Percentiles rank a stretch among this genome's conserved stretches.
These are phyloP conservation scores for Kryptolebias ocellatus DNA, from an alignment of 2,797 vertebrate species.

Conservation along the genomic window DNA sequence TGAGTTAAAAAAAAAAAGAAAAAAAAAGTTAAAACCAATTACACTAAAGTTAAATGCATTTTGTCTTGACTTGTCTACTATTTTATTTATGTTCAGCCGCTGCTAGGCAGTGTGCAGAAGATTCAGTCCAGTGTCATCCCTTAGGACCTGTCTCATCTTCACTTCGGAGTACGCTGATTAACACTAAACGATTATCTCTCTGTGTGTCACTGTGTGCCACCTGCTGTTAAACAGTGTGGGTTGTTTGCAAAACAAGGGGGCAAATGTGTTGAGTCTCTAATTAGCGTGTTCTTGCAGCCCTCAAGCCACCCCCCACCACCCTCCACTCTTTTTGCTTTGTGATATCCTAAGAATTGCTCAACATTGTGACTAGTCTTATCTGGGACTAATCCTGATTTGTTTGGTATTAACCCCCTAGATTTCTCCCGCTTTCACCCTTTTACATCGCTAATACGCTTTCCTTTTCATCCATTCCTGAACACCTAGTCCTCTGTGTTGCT, in stretches of 20 bases:
- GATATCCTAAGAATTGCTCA: conserved; percentile 70
- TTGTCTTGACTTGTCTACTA: conserved; percentile 66
- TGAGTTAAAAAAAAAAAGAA: no score
- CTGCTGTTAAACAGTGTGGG: conserved; percentile 65
- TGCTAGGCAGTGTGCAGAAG: conserved; percentile 32
- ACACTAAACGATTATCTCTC: conserved; percentile 60
- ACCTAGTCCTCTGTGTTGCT: conserved; percentile 20
- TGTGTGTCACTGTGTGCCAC: conserved; percentile 64
- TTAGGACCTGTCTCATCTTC: conserved; percentile 38
- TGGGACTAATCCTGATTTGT: conserved; percentile 76
- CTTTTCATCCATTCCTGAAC: conserved; percentile 37
- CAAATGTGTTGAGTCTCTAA: conserved; percentile 71
- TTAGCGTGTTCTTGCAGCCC: conserved; percentile 65
- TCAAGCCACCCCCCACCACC: conserved; percentile 58
- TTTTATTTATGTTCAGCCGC: conserved; percentile 58
- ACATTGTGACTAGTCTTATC: conserved; percentile 80
- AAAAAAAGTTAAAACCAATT: conserved; percentile 52
- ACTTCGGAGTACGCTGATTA: conserved; percentile 47
- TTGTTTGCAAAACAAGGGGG: conserved; percentile 74
- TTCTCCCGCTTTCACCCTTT: conserved; percentile 34
- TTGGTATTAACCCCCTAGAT: conserved; percentile 64
- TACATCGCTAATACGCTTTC: conserved; percentile 42
- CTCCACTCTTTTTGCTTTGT: conserved; percentile 45
- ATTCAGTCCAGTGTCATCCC: conserved; percentile 41
- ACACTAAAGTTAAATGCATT: conserved; percentile 64